Base-by-base conservation (phyloP, 2,113 vertebrate species). In the Ammodytes dubius region DNA sequence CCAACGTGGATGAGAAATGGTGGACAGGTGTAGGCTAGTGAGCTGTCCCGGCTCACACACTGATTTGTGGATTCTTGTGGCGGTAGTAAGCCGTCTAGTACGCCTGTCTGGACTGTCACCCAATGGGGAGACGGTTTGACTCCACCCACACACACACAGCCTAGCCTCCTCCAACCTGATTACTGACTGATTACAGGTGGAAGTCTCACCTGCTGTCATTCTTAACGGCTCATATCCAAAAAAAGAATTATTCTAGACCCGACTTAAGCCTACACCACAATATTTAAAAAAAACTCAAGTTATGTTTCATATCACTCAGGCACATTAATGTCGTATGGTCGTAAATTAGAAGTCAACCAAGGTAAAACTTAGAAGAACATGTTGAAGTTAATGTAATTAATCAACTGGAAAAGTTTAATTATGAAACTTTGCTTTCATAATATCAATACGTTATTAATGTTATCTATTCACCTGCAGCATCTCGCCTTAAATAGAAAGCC, bases 61-160 rank as follows among this genome's bases (percentile, higher is more conserved):
- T 77, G 50, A 0, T 42, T 53, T 63, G 52, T 43, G 75, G 50
- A 39, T 59, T 65, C 42, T 2, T 58, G 50, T 17, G 6, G 52
- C 40, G 12, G 71, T 54, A 43, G 71, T 68, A 60, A 76, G 69
- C 74, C 4, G 87, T 78, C 78, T 82, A 6, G 69, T 73, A n/a
- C 57, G 83, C 9, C 70, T 72, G 79, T 84, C 83, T 85, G 83
- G 46, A 52, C 71, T 5, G 13, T 42, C 66, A 42, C 46, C 73
- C 77, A 74, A 54, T 50, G 27, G 54, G 56, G 50, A 53, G 65
- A 40, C 15, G 47, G 7, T 17, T 1, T 39, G 63, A 65, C 90
- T 71, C 77, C 86, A 52, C 86, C 88, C 64, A 76, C 45, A 19
- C 57, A 3, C 71, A 56, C 77, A 19, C 57, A 4, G 27, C n/a